Evolutionary conservation across 2,113 vertebrate genomes (phyloP), one percentile per base, ranked within the genome.

Genomic region (Spea multiplicata): DNA sequence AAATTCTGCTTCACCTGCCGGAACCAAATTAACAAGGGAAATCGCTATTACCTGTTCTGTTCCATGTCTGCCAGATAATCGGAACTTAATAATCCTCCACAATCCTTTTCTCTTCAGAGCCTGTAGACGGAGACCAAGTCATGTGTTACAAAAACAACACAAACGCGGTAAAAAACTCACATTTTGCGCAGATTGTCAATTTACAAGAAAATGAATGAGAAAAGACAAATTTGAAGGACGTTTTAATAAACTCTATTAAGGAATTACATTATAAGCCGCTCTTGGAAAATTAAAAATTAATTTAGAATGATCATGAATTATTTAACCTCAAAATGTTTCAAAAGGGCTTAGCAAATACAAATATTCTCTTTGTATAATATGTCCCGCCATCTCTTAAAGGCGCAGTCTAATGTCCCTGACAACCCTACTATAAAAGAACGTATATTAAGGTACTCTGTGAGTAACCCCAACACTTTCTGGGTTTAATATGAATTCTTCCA

Each of bases 71-170:
- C 86, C 88, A 83, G 95, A 96, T 69, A 95, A 82, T 82, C 90
- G 93, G 83, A 93, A 87, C 85, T 88, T 95, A 81, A 95, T 90
- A 83, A 97, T 90, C 88, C 88, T 94, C 86, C 98, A 91, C 82
- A 96, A 93, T 77, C 93, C 92, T 88, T 93, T 91, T 82, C 94
- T 95, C 85, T 95, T 95, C 69, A 93, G 94, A 78, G 92, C 91
- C 92, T 95, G 80, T 9, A 83, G 82, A 90, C 83, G 6, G 88
- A 84, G 87, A 71, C 50, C 5, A 84, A 59, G 78, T 53, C 44
- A 82, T 5, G 74, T 4, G 82, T 47, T 46, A 50, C 45, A 71
- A 53, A 45, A 62, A 46, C 55, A 81, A 83, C 69, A 49, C 1
- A 71, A 61, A 71, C 71, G 16, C 2, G 66, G 62, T 3, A n/a